phyloP scores from a whole-genome alignment of 1,140 invertebrate genomes.

The Drosophila mayri region DNA sequence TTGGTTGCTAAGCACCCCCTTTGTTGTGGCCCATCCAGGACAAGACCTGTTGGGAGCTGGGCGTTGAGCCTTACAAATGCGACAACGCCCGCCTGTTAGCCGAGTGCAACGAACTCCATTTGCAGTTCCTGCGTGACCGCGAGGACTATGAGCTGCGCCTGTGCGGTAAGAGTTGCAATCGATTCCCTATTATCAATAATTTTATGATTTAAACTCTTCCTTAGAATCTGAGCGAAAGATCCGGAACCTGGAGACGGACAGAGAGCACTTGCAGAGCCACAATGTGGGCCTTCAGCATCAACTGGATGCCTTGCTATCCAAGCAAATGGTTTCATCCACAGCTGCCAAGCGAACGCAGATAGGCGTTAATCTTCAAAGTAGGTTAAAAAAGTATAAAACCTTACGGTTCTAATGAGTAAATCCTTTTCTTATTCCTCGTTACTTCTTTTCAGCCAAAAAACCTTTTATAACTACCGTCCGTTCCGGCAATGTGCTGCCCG shows the following conservation, averaged over 20 bases:
- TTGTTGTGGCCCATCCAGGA: slow-evolving; percentile 84
- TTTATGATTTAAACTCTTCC: background rate
- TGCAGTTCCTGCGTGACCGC: slow-evolving; percentile 88
- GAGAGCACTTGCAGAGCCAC: slow-evolving; percentile 73
- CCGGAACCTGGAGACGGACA: slow-evolving; percentile 72
- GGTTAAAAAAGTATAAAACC: background rate
- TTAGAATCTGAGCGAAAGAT: slow-evolving; percentile 64
- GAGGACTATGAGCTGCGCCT: slow-evolving; percentile 84
- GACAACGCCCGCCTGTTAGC: slow-evolving; percentile 88
- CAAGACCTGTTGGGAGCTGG: slow-evolving; percentile 86
- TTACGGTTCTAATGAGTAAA: too few species aligned
- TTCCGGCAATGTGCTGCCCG: slow-evolving; percentile 62
- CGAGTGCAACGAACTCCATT: slow-evolving; percentile 89
- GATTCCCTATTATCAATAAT: background rate
- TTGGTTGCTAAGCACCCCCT: slow-evolving; percentile 46
- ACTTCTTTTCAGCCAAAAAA: slow-evolving; percentile 62
- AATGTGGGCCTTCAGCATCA: slow-evolving; percentile 68
- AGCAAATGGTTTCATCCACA: slow-evolving; percentile 53
- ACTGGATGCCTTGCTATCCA: slow-evolving; percentile 57
- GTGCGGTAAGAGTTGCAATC: slow-evolving; percentile 57
- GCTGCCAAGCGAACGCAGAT: slow-evolving; percentile 32
- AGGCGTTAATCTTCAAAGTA: slow-evolving; percentile 30
- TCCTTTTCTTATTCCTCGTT: background rate
- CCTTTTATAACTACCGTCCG: slow-evolving; percentile 81
- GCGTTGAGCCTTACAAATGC: slow-evolving; percentile 88